phyloP scores from a whole-genome alignment of 2,113 vertebrate species.

The Lamprotornis superbus region DNA sequence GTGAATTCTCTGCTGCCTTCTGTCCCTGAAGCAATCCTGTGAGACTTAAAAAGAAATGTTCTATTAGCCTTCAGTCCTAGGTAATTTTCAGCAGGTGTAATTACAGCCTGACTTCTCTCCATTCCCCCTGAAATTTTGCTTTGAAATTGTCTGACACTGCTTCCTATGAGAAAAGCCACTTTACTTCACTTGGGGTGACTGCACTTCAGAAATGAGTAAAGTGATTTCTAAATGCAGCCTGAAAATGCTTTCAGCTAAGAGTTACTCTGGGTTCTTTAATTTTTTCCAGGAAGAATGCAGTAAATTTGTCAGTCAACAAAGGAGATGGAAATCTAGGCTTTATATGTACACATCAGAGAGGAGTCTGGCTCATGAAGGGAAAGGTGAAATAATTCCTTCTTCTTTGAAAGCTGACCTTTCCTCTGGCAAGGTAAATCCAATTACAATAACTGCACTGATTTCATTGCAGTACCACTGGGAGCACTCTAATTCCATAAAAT shows the following conservation, averaged over 20 bases:
- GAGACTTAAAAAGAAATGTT: background rate
- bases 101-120: slow-evolving; percentile 5
- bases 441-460: slow-evolving; percentile 9
- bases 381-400: slow-evolving; percentile 10
- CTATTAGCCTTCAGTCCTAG: background rate
- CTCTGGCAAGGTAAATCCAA: slow-evolving; percentile 1
- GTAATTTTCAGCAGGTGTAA: slow-evolving; percentile 28
- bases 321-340: background rate
- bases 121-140: background rate
- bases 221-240: background rate
- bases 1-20: background rate
- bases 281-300: background rate
- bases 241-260: background rate
- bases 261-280: background rate
- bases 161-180: background rate
- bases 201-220: background rate
- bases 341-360: background rate
- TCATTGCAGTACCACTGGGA: slow-evolving; percentile 21
- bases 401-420: slow-evolving; percentile 35
- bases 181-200: background rate
- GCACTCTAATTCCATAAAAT: slow-evolving; percentile 28
- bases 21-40: background rate
- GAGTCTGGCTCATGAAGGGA: background rate
- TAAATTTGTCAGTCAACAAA: background rate
- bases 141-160: background rate